A percentile compares a stretch with the other conserved stretches of the same genome.
Evolutionary conservation across 1,140 invertebrate species (phyloP).

Genomic region (Lycorma delicatula): DNA sequence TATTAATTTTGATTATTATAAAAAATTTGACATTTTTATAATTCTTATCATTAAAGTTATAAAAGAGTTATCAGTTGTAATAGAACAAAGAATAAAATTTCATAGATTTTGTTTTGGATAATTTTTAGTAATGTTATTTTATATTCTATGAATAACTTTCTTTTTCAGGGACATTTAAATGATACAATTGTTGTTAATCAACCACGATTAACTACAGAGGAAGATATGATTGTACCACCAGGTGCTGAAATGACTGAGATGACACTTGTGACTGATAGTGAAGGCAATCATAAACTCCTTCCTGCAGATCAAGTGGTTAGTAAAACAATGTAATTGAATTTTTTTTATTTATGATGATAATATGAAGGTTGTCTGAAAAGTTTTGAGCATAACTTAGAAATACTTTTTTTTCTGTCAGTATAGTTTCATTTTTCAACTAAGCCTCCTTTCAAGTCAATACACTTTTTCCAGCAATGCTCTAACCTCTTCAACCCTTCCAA

Average conservation of each 20-base stretch:
- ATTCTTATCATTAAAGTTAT: no score
- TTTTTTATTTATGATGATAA: neutral
- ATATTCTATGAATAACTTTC: slow-evolving; percentile 9
- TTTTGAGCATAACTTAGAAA: no score
- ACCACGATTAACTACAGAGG: slow-evolving; percentile 53
- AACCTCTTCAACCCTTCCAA: no score
- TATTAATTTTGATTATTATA: no score
- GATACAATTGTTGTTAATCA: slow-evolving; percentile 73
- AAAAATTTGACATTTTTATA: no score
- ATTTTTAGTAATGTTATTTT: no score
- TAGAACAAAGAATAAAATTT: no score
- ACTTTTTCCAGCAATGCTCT: neutral
- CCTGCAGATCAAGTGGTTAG: slow-evolving; percentile 19
- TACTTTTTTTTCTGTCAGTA: no score
- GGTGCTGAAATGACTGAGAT: slow-evolving; percentile 38
- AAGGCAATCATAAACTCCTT: slow-evolving; percentile 27
- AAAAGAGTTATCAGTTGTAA: no score
- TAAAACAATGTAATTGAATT: neutral
- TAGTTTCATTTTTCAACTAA: no score
- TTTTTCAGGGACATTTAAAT: slow-evolving; percentile 53
- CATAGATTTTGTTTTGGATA: no score
- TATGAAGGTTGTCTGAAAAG: neutral
- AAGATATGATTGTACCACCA: slow-evolving; percentile 41
- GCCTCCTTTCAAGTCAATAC: neutral
- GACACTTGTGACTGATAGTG: slow-evolving; percentile 30